These are phyloP conservation scores for Muntiacus muntjak DNA, from an alignment of 2,113 vertebrate genomes.

Conservation along the genomic window DNA sequence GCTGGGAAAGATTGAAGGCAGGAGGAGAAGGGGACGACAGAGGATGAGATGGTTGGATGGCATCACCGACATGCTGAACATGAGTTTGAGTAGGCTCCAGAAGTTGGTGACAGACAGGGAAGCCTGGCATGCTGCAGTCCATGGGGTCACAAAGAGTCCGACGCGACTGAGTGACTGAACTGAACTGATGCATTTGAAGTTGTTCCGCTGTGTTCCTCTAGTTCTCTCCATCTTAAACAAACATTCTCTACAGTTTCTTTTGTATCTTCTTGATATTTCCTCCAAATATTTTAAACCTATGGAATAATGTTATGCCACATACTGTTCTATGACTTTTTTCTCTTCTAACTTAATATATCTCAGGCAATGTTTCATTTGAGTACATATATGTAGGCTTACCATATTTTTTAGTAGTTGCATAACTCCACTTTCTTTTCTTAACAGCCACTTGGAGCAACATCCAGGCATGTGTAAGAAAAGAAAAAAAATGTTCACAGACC, in stretches of 20 bases:
- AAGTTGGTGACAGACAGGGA: neutral
- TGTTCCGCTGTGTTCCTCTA: neutral
- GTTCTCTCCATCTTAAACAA: neutral
- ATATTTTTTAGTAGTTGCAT: neutral
- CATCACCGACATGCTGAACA: fast-evolving
- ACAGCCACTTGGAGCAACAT: neutral
- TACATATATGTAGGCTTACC: neutral
- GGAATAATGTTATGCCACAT: neutral
- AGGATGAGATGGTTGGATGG: neutral
- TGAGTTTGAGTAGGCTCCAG: neutral
- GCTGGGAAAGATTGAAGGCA: neutral
- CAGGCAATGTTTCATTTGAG: neutral
- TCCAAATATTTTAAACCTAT: neutral
- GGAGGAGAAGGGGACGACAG: neutral
- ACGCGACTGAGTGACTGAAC: neutral
- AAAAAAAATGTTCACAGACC: neutral
- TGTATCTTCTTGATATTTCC: neutral
- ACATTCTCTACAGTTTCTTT: neutral
- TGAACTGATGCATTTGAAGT: neutral
- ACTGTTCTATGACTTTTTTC: neutral
- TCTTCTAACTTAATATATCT: neutral
- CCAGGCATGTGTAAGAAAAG: neutral
- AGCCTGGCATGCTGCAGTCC: neutral
- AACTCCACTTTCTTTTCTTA: neutral
- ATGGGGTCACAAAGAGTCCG: neutral